phyloP scores from a whole-genome alignment of 2,797 vertebrate species.

The Microchirus variegatus region DNA sequence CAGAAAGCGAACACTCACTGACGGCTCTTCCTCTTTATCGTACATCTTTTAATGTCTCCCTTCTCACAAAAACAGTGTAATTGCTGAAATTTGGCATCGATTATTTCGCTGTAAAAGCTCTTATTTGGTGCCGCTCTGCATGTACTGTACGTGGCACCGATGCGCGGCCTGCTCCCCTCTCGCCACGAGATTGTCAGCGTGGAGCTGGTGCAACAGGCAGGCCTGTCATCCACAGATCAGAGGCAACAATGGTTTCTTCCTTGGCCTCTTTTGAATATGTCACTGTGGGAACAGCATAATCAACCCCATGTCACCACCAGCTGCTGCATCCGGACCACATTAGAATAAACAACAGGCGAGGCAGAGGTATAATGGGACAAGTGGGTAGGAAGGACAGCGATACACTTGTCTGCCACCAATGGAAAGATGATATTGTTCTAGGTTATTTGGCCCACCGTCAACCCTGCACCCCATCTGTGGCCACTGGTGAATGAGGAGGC shows the following conservation, averaged over 20 bases:
- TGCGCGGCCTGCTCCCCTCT: slow-evolving; percentile 49
- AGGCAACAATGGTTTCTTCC: slow-evolving; percentile 73
- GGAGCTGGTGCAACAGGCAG: slow-evolving; percentile 81
- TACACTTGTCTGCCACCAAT: slow-evolving; percentile 53
- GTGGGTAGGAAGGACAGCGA: slow-evolving; percentile 57
- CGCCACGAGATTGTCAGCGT: slow-evolving; percentile 54
- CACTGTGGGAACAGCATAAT: slow-evolving; percentile 82
- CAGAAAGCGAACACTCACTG: background rate
- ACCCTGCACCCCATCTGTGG: slow-evolving; percentile 62
- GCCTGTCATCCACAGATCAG: slow-evolving; percentile 82
- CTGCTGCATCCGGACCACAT: slow-evolving; percentile 76
- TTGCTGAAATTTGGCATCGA: background rate
- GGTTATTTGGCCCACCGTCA: slow-evolving; percentile 61
- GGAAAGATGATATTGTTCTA: slow-evolving; percentile 68
- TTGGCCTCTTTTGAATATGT: slow-evolving; percentile 73
- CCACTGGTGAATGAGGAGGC: slow-evolving; percentile 47
- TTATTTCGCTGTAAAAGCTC: background rate
- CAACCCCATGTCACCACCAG: slow-evolving; percentile 83
- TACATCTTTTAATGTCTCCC: too few species aligned
- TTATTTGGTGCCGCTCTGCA: background rate
- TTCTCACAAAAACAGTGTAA: too few species aligned
- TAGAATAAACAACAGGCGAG: slow-evolving; percentile 74
- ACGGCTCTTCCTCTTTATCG: too few species aligned
- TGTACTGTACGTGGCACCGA: slow-evolving; percentile 19
- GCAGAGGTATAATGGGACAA: slow-evolving; percentile 63